These are phyloP conservation scores for Lamellibrachia luymesi DNA, from an alignment of 1,140 invertebrate species.

Conservation along the genomic window DNA sequence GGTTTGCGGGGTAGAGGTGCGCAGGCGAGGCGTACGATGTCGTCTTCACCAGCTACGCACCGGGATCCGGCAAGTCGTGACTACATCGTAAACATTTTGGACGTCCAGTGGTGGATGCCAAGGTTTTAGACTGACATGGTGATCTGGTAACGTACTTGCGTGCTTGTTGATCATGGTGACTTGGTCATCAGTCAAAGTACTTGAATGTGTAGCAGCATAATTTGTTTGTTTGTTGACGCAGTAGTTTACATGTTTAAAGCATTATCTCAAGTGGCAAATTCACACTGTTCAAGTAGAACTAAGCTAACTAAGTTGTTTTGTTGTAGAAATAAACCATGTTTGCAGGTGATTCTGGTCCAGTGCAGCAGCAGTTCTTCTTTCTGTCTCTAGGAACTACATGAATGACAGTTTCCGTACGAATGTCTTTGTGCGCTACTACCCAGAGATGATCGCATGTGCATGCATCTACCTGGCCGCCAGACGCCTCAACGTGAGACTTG, in stretches of 20 bases:
- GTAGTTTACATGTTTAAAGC: neutral
- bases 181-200: neutral
- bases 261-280: neutral
- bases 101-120: neutral
- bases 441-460: slow-evolving; percentile 97
- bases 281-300: neutral
- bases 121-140: neutral
- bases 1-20: neutral
- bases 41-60: neutral
- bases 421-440: slow-evolving; percentile 92
- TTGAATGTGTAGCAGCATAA: neutral
- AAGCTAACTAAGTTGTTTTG: neutral
- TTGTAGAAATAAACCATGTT: neutral
- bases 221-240: neutral
- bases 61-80: neutral
- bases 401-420: slow-evolving; percentile 96
- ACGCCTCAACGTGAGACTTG: slow-evolving; percentile 66
- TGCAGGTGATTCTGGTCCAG: neutral
- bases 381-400: slow-evolving; percentile 87
- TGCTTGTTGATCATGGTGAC: neutral
- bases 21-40: neutral
- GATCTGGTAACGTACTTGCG: neutral
- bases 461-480: slow-evolving; percentile 94
- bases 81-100: neutral
- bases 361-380: neutral